A percentile compares a stretch with the other conserved stretches of the same genome.
Evolutionary conservation across 2,113 vertebrate species (phyloP).

Genomic region (Gasterosteus aculeatus): DNA sequence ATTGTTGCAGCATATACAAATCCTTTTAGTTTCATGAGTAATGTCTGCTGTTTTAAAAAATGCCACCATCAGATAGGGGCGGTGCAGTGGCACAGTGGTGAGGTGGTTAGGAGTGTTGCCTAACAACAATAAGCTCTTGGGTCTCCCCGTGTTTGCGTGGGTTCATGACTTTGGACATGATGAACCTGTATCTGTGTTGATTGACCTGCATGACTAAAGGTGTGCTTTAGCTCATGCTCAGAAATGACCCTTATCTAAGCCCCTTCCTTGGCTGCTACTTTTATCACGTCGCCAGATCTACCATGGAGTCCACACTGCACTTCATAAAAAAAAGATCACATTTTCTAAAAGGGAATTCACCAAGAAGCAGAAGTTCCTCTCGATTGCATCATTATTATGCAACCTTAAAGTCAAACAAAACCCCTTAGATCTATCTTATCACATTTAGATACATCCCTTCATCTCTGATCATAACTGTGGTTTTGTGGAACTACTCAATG

Average conservation of each 20-base stretch:
- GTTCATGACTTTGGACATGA: neutral
- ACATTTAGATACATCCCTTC: neutral
- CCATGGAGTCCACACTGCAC: neutral
- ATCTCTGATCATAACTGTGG: conserved; percentile 25
- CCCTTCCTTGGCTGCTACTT: neutral
- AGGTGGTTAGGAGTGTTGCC: no score
- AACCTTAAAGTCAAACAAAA: conserved; percentile 12
- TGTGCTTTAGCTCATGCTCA: conserved; percentile 3
- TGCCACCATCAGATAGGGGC: conserved; percentile 1
- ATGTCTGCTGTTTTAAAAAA: conserved; percentile 41
- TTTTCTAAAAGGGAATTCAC: neutral
- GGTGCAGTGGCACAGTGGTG: no score
- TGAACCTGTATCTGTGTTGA: neutral
- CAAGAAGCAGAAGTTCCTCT: neutral
- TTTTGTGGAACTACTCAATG: conserved; percentile 36
- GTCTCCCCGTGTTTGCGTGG: no score
- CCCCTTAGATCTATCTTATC: conserved; percentile 8
- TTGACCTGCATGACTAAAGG: neutral
- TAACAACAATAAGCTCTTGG: no score
- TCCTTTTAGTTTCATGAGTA: conserved; percentile 6
- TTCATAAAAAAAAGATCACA: neutral
- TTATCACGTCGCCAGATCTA: neutral
- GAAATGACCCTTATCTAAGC: neutral
- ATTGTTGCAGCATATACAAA: conserved; percentile 51
- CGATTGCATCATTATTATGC: conserved; percentile 2